These are phyloP conservation scores for Antheraea assamensis DNA, from an alignment of 2,888 invertebrate genomes.

Conservation along the genomic window DNA sequence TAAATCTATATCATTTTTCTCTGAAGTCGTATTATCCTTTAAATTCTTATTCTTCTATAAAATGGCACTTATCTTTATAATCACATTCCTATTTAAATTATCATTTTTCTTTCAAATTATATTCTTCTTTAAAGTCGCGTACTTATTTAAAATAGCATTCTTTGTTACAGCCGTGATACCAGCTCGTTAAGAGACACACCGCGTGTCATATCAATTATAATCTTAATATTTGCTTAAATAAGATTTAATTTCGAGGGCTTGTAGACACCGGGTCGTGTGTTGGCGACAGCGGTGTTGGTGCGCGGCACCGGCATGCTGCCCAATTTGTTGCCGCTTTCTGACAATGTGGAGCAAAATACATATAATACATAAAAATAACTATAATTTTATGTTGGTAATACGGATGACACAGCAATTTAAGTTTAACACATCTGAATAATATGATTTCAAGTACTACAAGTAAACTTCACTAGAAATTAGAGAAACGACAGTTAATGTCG, in stretches of 20 bases:
- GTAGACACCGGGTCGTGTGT: constrained; percentile 65
- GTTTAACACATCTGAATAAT: no score
- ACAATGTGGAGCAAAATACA: background rate
- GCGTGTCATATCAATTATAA: background rate
- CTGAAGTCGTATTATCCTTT: background rate
- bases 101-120: background rate
- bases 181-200: background rate
- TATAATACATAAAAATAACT: background rate
- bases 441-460: no score
- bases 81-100: background rate
- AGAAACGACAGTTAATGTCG: no score
- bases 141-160: background rate
- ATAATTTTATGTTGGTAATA: no score
- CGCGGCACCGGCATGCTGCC: constrained; percentile 72
- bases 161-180: background rate
- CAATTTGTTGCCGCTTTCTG: constrained; percentile 40
- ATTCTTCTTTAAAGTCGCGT: background rate
- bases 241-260: constrained; percentile 46
- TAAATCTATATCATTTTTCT: background rate
- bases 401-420: no score
- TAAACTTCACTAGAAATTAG: no score
- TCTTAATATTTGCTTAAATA: background rate
- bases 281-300: constrained; percentile 38
- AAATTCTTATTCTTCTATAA: background rate
- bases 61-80: background rate